These are phyloP conservation scores for Grantiella picta DNA, from an alignment of 2,113 vertebrate species.

Conservation along the genomic window DNA sequence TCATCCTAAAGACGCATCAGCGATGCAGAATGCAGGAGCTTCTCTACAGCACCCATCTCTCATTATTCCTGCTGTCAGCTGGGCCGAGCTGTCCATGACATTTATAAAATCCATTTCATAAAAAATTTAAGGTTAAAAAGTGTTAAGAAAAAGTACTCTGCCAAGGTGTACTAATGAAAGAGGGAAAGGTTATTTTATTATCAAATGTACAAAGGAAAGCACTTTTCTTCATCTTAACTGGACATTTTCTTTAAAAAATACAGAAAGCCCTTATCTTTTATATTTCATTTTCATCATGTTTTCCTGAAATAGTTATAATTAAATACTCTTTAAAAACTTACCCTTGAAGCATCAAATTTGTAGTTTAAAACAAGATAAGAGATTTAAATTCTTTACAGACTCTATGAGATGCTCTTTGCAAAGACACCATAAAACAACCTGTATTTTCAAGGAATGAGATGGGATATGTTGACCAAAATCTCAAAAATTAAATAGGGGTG, in stretches of 20 bases:
- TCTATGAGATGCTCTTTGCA: not conserved
- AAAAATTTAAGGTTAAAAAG: constrained; percentile 49
- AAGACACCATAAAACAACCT: not conserved
- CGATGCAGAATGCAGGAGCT: not conserved
- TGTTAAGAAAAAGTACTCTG: constrained; percentile 8
- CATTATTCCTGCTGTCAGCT: constrained; percentile 3
- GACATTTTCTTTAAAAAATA: not conserved
- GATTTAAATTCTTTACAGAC: not conserved
- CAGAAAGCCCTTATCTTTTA: not conserved
- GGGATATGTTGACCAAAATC: not conserved
- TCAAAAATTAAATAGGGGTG: not conserved
- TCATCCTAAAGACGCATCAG: not conserved
- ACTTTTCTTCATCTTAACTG: not conserved
- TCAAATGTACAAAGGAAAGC: not conserved
- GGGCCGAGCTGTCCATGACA: not conserved
- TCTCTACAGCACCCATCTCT: not conserved
- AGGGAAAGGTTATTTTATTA: constrained; percentile 60
- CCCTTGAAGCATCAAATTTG: not conserved
- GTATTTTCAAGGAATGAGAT: not conserved
- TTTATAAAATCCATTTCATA: constrained; percentile 47
- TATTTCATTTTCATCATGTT: constrained; percentile 12
- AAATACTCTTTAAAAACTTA: not conserved
- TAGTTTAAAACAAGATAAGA: not conserved
- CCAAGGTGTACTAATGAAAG: constrained; percentile 42
- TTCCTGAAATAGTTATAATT: constrained; percentile 1